A percentile compares a stretch with the other conserved stretches of the same genome.
These are phyloP conservation scores for Buceros bicornis DNA, from an alignment of 2,797 vertebrate genomes.

Conservation along the genomic window DNA sequence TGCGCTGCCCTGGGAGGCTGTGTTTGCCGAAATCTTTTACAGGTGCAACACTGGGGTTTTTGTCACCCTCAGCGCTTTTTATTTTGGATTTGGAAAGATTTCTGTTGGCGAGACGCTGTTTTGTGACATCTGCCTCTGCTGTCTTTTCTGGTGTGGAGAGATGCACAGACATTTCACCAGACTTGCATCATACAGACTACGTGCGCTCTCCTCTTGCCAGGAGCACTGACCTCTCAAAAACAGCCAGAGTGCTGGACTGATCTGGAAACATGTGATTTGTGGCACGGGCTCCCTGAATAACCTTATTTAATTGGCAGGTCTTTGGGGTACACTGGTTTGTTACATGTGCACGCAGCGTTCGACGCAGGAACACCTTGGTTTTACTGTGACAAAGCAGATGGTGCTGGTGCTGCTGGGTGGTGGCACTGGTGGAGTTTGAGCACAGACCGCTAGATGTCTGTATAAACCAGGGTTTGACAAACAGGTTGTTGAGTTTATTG, in stretches of 20 bases:
- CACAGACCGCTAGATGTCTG: not conserved
- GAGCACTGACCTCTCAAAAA: not conserved
- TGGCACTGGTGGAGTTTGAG: not conserved
- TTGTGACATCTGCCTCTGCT: not conserved
- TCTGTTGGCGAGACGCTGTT: not conserved
- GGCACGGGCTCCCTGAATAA: not conserved
- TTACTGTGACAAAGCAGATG: not conserved
- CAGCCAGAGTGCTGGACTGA: not conserved
- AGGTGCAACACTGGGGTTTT: not conserved
- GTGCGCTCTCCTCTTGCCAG: not conserved
- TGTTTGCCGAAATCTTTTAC: not conserved
- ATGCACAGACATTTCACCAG: not conserved
- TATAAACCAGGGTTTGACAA: not conserved
- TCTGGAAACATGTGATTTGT: not conserved
- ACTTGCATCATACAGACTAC: not conserved
- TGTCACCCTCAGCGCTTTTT: not conserved
- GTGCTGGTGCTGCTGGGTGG: accelerated
- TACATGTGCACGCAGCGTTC: not conserved
- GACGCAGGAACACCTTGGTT: accelerated
- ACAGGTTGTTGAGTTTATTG: not conserved
- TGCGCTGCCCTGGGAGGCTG: not conserved
- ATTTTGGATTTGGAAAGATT: not conserved
- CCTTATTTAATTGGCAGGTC: not conserved
- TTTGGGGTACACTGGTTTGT: accelerated
- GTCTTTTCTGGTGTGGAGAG: not conserved